Conservation (phyloP, 1,140 invertebrate species). For the Apolygus lucorum region DNA sequence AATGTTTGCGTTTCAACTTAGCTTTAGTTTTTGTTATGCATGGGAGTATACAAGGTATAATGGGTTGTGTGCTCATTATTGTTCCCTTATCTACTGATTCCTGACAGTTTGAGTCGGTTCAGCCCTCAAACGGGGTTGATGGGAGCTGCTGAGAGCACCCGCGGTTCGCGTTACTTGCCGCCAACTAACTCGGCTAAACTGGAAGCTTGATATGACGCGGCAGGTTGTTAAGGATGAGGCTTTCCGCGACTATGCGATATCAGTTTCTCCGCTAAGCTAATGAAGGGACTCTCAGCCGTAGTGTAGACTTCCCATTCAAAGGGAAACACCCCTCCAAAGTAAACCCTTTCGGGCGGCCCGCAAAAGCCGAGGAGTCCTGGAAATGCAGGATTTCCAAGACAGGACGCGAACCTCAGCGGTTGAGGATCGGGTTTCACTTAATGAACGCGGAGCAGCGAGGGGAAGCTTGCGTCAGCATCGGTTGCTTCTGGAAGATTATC, state of each 20-base stretch:
- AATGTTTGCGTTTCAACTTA: too few relatives aligned
- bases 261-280: neutral
- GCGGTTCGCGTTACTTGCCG: neutral
- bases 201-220: neutral
- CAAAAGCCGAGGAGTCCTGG: neutral
- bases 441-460: neutral
- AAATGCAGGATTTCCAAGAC: neutral
- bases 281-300: neutral
- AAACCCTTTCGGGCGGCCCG: neutral
- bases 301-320: neutral
- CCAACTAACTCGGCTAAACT: neutral
- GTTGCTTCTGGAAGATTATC: neutral
- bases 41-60: too few relatives aligned
- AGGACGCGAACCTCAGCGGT: neutral
- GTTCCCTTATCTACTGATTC: too few relatives aligned
- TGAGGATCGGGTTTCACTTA: neutral
- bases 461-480: neutral
- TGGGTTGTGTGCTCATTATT: too few relatives aligned
- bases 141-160: too few relatives aligned
- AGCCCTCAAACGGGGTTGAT: too few relatives aligned
- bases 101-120: too few relatives aligned
- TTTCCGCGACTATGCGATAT: neutral
- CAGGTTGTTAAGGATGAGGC: neutral
- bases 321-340: neutral
- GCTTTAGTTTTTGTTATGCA: too few relatives aligned